Percentiles rank a stretch among this genome's conserved stretches.
Conservation (phyloP, 2,113 vertebrate genomes). For the Vulpes lagopus region DNA sequence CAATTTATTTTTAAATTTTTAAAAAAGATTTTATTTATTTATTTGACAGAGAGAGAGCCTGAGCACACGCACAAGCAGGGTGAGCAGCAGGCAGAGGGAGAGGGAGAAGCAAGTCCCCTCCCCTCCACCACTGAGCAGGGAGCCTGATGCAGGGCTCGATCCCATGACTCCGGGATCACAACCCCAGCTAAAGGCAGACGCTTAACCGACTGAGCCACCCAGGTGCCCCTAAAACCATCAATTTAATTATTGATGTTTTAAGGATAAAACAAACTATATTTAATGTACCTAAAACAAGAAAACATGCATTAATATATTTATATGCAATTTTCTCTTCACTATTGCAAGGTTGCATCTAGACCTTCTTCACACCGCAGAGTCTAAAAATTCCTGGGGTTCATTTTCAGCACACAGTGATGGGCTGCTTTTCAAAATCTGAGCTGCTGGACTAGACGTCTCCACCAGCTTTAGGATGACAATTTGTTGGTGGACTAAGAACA, state of each 20-base stretch:
- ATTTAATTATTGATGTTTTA: not conserved
- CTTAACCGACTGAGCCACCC: not conserved
- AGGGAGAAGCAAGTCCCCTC: not conserved
- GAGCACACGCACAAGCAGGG: not conserved
- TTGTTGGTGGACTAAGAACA: not conserved
- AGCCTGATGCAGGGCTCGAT: not conserved
- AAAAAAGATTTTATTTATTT: not conserved
- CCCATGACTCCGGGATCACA: not conserved
- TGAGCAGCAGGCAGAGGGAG: not conserved
- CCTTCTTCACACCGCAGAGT: not conserved
- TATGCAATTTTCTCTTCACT: not conserved
- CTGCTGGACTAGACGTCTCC: not conserved
- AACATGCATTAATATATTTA: not conserved
- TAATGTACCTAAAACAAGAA: conserved; percentile 22
- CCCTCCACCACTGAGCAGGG: not conserved
- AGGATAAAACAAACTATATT: conserved; percentile 37
- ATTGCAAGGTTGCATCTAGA: not conserved
- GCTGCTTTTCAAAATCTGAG: conserved; percentile 24
- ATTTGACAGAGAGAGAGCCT: not conserved
- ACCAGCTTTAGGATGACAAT: not conserved
- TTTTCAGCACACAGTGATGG: not conserved
- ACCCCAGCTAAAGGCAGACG: not conserved
- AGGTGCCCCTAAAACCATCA: not conserved
- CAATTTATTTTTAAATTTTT: conserved; percentile 16
- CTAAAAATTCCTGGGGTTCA: not conserved